Base-by-base conservation (phyloP, 2,797 vertebrate species). In the Paguma larvata region DNA sequence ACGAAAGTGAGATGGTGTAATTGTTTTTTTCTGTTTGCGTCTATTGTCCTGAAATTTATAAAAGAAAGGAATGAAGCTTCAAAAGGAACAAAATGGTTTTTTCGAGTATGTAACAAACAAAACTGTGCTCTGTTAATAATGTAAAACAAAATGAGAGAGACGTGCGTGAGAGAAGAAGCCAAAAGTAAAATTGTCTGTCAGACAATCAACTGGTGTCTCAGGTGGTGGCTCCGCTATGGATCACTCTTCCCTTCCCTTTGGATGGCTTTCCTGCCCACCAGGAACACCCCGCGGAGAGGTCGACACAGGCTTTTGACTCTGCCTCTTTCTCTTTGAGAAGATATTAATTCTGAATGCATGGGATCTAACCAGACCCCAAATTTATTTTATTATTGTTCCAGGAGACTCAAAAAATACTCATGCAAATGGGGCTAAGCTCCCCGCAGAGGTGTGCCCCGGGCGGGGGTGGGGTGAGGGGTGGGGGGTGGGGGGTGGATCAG, bases 21-120 rank as follows among this genome's bases (percentile, higher is more conserved):
- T 44, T 44, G 80, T 65, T 44, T 21, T 21, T 7, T 34, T 19
- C 51, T 23, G 75, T 67, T 93, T 84, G 23, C 23, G 59, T 67
- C 38, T 73, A 15, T 65, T 67, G 18, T 48, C 72, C 63, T 79
- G n/a, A 95, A 65, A 65, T 88, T 84, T 79, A 72, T 73, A 41
- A 95, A 97, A 68, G 34, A 62, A 97, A 97, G 68, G 32, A 53
- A 77, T 67, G 53, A 23, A 85, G 62, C 38, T 82, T 90, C n/a
- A 73, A 80, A 85, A 77, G 8, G 41, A 75, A 38, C 6, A 68
- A 14, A 44, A 30, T 16, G 3, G 3, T 75, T 75, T 68, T 83
- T 91, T 38, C 41, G 56, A 59, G 48, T 38, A 48, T 46, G 59
- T 48, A 44, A 46, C 41, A 73, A 92, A 85, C 11, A 77, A 30